Evolutionary conservation across 2,888 invertebrate genomes (phyloP).

Genomic region (Rhabditophanes sp.): DNA sequence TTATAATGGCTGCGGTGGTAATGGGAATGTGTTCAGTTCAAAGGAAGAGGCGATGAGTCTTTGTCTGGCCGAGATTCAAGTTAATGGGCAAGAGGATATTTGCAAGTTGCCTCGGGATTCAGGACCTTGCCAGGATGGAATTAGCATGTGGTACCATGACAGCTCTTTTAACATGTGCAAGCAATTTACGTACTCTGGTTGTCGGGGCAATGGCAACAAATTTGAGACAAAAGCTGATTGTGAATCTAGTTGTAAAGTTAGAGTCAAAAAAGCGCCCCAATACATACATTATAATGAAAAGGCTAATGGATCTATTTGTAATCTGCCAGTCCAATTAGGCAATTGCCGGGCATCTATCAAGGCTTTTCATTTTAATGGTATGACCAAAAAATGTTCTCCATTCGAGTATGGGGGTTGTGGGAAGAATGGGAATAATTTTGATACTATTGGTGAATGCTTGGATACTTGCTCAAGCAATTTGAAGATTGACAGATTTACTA

Average conservation of each 20-base stretch:
- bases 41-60: conserved; percentile 1
- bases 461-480: no score
- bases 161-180: conserved; percentile 19
- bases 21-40: conserved; percentile 25
- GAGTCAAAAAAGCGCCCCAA: no score
- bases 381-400: conserved; percentile 8
- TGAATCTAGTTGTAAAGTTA: conserved; percentile 12
- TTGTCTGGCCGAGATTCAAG: conserved; percentile 7
- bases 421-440: conserved; percentile 14
- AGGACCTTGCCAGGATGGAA: conserved; percentile 37
- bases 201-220: conserved; percentile 32
- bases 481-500: no score
- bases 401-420: conserved; percentile 16
- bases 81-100: conserved; percentile 8
- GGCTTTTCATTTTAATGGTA: no score
- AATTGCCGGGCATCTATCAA: no score
- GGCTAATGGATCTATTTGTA: no score
- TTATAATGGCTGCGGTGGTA: conserved; percentile 41
- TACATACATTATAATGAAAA: no score
- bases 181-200: conserved; percentile 31
- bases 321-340: no score
- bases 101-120: conserved; percentile 16
- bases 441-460: conserved; percentile 13
- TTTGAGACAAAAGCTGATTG: conserved; percentile 35
- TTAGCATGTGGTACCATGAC: conserved; percentile 39